Evolutionary conservation across 1,140 invertebrate genomes (phyloP).

Genomic region (Steinernema khuongi): DNA sequence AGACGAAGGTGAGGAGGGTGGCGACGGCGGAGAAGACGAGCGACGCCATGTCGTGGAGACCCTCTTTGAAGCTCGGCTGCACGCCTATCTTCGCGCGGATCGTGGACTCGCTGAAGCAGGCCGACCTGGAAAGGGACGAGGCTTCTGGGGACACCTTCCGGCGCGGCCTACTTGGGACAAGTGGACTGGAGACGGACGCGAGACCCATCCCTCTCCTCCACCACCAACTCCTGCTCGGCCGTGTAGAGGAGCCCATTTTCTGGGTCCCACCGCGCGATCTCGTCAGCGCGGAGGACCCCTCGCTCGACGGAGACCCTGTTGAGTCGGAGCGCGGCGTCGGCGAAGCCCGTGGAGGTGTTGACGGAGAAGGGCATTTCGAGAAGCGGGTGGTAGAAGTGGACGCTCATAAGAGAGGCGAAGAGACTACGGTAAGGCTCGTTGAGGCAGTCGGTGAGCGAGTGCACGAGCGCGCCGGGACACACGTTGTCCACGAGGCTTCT

Average conservation of each 20-base stretch:
- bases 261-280: constrained; percentile 37
- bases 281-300: constrained; percentile 26
- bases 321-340: constrained; percentile 35
- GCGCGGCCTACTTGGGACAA: constrained; percentile 42
- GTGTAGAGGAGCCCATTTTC: constrained; percentile 41
- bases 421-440: constrained; percentile 44
- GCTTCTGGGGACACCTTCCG: constrained; percentile 2
- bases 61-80: constrained; percentile 33
- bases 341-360: constrained; percentile 43
- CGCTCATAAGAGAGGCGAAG: constrained; percentile 29
- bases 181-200: constrained; percentile 31
- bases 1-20: constrained; percentile 37
- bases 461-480: constrained; percentile 46
- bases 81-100: constrained; percentile 23
- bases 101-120: constrained; percentile 25
- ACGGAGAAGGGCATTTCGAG: constrained; percentile 36
- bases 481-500: constrained; percentile 37
- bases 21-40: constrained; percentile 37
- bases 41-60: constrained; percentile 28
- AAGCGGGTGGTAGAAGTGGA: constrained; percentile 40
- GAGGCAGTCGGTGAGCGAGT: constrained; percentile 43
- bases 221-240: constrained; percentile 25
- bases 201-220: constrained; percentile 46
- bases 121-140: constrained; percentile 33
- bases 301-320: constrained; percentile 37